These are phyloP conservation scores for Drosophila borealis DNA, from an alignment of 2,888 invertebrate species.

Conservation along the genomic window DNA sequence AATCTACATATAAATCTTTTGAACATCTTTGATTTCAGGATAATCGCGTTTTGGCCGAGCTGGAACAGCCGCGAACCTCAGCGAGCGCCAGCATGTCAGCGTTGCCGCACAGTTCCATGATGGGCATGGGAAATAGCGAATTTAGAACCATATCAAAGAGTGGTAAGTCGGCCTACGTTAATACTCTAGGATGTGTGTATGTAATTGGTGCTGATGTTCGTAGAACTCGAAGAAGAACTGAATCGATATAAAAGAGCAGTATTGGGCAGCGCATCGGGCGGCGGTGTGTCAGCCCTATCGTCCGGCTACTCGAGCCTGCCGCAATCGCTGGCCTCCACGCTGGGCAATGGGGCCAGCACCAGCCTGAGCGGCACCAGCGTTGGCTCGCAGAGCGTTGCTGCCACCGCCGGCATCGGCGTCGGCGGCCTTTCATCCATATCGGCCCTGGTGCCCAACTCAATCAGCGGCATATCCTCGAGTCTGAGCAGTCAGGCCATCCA, in stretches of 20 bases:
- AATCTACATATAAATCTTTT: neutral
- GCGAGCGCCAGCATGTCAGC: conserved; percentile 80
- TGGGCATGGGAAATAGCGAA: conserved; percentile 82
- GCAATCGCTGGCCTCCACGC: conserved; percentile 78
- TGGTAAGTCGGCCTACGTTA: conserved; percentile 58
- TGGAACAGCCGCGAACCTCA: conserved; percentile 91
- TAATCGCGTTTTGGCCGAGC: conserved; percentile 94
- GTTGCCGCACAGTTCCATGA: conserved; percentile 82
- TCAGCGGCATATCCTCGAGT: conserved; percentile 87
- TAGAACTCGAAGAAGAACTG: conserved; percentile 83
- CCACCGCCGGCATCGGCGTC: conserved; percentile 19
- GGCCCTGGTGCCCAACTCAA: conserved; percentile 82
- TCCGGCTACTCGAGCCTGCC: conserved; percentile 79
- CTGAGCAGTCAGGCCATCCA: conserved; percentile 89
- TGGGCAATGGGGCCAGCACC: conserved; percentile 78
- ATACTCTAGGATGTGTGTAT: too few relatives aligned
- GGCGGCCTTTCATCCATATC: conserved; percentile 81
- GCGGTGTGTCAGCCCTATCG: conserved; percentile 69
- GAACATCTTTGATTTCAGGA: conserved; percentile 84
- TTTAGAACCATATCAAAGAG: conserved; percentile 84
- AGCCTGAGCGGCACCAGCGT: conserved; percentile 72
- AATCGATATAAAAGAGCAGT: conserved; percentile 83
- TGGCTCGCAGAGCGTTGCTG: conserved; percentile 65
- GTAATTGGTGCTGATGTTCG: neutral
- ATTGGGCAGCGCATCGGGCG: conserved; percentile 71